Percentiles rank a stretch among this genome's conserved stretches.
These are phyloP conservation scores for Schizothorax lantsangensis DNA, from an alignment of 2,797 vertebrate species.

Conservation along the genomic window DNA sequence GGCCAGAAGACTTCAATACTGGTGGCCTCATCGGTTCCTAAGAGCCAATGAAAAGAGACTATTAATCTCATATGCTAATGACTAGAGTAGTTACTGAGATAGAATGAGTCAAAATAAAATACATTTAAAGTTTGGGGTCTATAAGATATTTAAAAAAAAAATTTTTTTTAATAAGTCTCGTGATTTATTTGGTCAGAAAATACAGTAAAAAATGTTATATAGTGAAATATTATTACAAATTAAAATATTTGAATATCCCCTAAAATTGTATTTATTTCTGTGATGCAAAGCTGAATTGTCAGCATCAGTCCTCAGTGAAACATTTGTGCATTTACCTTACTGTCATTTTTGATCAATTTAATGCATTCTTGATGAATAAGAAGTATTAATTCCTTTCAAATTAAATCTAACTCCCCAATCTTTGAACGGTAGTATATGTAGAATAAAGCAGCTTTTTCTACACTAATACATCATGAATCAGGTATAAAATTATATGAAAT, in stretches of 20 bases:
- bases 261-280: neutral
- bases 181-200: neutral
- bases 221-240: neutral
- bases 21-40: conserved; percentile 84
- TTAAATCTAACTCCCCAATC: too few relatives aligned
- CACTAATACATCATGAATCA: neutral
- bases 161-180: neutral
- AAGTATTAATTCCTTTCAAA: neutral
- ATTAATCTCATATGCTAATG: neutral
- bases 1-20: conserved; percentile 92
- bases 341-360: neutral
- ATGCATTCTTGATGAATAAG: neutral
- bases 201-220: neutral
- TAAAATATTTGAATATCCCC: neutral
- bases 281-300: neutral
- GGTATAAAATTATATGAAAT: too few relatives aligned
- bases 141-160: neutral
- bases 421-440: neutral
- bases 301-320: neutral
- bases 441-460: neutral
- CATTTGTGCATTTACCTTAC: neutral
- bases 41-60: conserved; percentile 19
- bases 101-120: neutral
- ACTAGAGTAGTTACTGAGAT: neutral
- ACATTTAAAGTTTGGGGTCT: neutral